Conservation (phyloP, 2,797 vertebrate genomes). For the Myiotriccus ornatus region DNA sequence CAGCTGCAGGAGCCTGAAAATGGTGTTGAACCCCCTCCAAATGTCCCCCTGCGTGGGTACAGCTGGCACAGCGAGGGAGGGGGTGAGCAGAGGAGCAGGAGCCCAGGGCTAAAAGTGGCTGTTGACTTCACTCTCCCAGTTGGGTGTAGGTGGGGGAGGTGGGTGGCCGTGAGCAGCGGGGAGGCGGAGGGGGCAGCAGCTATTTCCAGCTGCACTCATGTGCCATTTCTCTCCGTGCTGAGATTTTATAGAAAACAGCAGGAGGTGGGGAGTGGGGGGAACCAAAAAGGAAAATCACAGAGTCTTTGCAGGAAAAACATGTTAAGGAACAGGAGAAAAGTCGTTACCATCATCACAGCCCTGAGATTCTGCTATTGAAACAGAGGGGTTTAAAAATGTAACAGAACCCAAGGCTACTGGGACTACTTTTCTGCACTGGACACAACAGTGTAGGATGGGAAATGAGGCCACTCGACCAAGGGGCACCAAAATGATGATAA, state of each 20-base stretch:
- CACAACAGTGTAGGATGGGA: accelerated
- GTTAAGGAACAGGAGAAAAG: not conserved
- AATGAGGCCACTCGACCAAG: not conserved
- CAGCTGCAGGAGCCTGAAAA: not conserved
- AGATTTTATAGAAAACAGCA: slow-evolving; percentile 15
- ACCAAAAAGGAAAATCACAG: slow-evolving; percentile 28
- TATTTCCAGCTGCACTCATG: slow-evolving; percentile 63
- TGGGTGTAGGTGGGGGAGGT: slow-evolving; percentile 53
- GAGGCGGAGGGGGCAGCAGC: slow-evolving; percentile 36
- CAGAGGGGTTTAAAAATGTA: not conserved
- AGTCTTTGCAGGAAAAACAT: slow-evolving; percentile 5
- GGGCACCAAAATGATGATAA: not conserved
- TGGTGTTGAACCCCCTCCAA: not conserved
- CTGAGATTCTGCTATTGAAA: not conserved
- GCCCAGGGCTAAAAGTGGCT: slow-evolving; percentile 52
- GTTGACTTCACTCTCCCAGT: slow-evolving; percentile 60
- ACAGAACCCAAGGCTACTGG: not conserved
- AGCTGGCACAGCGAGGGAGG: not conserved
- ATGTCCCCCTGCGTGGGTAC: not conserved
- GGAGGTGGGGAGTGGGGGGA: slow-evolving; percentile 16
- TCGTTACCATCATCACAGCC: not conserved
- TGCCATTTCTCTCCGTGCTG: not conserved
- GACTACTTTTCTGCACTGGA: not conserved
- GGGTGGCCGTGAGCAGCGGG: slow-evolving; percentile 42
- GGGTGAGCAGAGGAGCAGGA: not conserved